A percentile compares a stretch with the other conserved stretches of the same genome.
phyloP scores from a whole-genome alignment of 2,113 vertebrate species.

The Notothenia coriiceps region DNA sequence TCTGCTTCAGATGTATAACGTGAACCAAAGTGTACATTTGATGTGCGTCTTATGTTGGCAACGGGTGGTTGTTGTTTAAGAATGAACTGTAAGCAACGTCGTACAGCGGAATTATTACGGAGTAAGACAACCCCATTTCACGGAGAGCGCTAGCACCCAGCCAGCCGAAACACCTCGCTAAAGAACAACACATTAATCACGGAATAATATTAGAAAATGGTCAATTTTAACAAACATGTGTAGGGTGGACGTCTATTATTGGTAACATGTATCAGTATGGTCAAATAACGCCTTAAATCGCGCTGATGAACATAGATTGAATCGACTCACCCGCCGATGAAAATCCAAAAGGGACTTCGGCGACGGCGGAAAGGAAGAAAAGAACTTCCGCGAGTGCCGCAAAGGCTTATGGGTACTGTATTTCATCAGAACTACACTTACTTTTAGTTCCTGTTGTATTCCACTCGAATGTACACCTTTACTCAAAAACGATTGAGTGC shows the following conservation, averaged over 20 bases:
- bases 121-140: constrained; percentile 14
- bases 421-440: not conserved
- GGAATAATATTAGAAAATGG: fast-evolving
- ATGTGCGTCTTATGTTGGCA: fast-evolving
- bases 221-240: not conserved
- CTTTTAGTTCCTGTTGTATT: too few species aligned
- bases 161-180: not conserved
- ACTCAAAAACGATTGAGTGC: not conserved
- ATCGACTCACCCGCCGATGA: constrained; percentile 75
- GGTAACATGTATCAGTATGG: fast-evolving
- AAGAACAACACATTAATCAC: not conserved
- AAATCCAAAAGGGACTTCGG: constrained; percentile 66
- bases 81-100: fast-evolving
- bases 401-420: constrained; percentile 72
- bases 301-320: constrained; percentile 70
- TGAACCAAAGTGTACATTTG: fast-evolving
- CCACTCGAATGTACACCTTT: not conserved
- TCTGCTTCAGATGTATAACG: fast-evolving
- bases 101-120: not conserved
- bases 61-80: not conserved
- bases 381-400: constrained; percentile 70
- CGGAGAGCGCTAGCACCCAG: not conserved
- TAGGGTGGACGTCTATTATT: fast-evolving
- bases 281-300: fast-evolving
- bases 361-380: constrained; percentile 77